Evolutionary conservation across 2,797 vertebrate genomes (phyloP), one percentile per base, ranked within the genome.

Genomic region (Onychomys arenicola): DNA sequence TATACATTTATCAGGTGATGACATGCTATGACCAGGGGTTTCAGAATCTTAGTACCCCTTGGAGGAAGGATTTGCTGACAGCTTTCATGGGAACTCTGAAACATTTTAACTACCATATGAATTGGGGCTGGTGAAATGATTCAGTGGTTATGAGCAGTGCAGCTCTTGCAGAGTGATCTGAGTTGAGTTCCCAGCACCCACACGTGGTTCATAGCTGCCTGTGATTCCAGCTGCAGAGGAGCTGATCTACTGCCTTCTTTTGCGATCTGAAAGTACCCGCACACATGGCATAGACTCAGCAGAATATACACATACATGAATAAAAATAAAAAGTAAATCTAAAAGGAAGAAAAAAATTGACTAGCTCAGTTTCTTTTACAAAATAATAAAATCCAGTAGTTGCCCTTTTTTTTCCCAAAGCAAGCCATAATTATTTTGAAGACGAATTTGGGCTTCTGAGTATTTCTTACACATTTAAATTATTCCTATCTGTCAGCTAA

Each of bases 401-500:
- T 32, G 5, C 49, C 8, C 52, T 40, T 55, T 90, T 67, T 77
- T 61, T n/a, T n/a, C 52, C 6, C 49, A 96, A 89, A 75, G 63
- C 14, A 91, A 95, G 92, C 8, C 13, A 12, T 73, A 87, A 95
- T 40, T 89, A 86, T 37, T 93, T 88, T 52, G 17, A 93, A 83
- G 65, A 84, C 9, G 37, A 73, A 93, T 75, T 55, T 52, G 23
- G 29, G 46, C 43, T 87, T 88, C 78, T 76, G 29, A 27, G 59
- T 87, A 75, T 49, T 71, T 93, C 19, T 95, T 94, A 91, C 1
- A 93, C 25, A 89, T 32, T 27, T 82, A 95, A 34, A 75, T 46
- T 75, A 80, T 13, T 81, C n/a, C 85, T 25, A 49, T 73, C 57
- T 83, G 88, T 86, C 29, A 91, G 19, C 37, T 91, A 92, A 87